These are phyloP conservation scores for Psephotus haematonotus DNA, from an alignment of 2,113 vertebrate species.

Conservation along the genomic window DNA sequence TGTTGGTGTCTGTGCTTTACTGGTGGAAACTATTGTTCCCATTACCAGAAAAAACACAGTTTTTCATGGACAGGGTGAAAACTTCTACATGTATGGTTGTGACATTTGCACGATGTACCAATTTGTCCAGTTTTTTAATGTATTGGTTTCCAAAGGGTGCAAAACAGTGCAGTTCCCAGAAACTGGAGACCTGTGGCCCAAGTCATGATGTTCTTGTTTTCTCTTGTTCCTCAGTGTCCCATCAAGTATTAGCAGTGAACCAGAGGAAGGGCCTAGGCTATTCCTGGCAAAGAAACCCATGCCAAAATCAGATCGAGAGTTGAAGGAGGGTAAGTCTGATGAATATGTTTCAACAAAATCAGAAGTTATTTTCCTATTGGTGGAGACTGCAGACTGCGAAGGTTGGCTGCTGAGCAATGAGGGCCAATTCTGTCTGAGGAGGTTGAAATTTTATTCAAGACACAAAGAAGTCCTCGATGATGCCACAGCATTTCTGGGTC, in stretches of 20 bases:
- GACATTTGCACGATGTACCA: not conserved
- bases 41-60: not conserved
- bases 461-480: not conserved
- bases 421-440: not conserved
- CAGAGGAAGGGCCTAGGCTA: slow-evolving; percentile 77
- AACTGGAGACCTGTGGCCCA: not conserved
- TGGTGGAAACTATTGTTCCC: not conserved
- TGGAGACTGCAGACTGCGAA: not conserved
- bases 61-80: not conserved
- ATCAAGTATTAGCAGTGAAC: slow-evolving; percentile 81
- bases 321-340: slow-evolving; percentile 83
- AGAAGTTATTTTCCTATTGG: not conserved
- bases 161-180: not conserved
- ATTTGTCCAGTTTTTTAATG: not conserved
- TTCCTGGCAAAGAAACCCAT: slow-evolving; percentile 79
- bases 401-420: not conserved
- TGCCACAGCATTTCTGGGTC: not conserved
- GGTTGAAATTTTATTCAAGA: not conserved
- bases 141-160: not conserved
- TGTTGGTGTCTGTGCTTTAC: not conserved
- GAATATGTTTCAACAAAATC: not conserved
- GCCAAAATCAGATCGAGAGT: slow-evolving; percentile 64
- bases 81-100: not conserved
- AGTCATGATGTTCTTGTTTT: not conserved
- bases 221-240: slow-evolving; percentile 76